Base-by-base conservation (phyloP, 2,888 invertebrate genomes). In the Empis stercorea region DNA sequence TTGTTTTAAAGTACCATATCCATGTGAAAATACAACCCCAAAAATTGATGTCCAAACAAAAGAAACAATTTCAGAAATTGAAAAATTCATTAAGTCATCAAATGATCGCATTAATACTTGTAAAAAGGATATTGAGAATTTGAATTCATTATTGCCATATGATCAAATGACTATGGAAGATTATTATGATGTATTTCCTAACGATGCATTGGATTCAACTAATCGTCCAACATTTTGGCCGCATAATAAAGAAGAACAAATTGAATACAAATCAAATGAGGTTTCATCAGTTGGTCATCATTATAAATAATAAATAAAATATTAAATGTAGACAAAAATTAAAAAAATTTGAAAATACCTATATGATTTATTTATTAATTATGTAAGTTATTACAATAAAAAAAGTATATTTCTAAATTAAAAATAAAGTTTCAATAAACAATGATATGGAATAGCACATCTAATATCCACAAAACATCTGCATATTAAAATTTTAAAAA, bases 161-260 rank as follows among this genome's bases (percentile, higher is more conserved):
- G 79, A 80, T 39, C 80, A 91, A 64, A 93, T 95, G 93, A 94
- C 92, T 1, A 75, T 87, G 80, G 92, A 95, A 70, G 93, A 94
- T 65, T 84, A 71, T 67, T 73, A 72, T 47, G 85, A 88, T 56
- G 76, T 84, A 51, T 83, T 81, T 73, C 93, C 93, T 2, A 82
- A 92, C 1, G 48, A 70, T 9, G 82, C 84, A 23, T 57, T 86
- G 44, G 83, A 87, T 67, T 75, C 84, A 1, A 62, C 82, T 58
- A 84, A 85, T 65, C 80, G 73, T 55, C 92, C 93, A 38, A 83
- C 87, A 42, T 80, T 83, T 77, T 93, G 87, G 87, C 94, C 93
- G 0, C 92, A 93, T 64, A 70, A 58, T 10, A 71, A 76, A 2
- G 84, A 85, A 44, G 80, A 79, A 30, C 84, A 86, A 64, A 65